Evolutionary conservation across 2,113 vertebrate species (phyloP), one percentile per base, ranked within the genome.

Genomic region (Aythya baeri): DNA sequence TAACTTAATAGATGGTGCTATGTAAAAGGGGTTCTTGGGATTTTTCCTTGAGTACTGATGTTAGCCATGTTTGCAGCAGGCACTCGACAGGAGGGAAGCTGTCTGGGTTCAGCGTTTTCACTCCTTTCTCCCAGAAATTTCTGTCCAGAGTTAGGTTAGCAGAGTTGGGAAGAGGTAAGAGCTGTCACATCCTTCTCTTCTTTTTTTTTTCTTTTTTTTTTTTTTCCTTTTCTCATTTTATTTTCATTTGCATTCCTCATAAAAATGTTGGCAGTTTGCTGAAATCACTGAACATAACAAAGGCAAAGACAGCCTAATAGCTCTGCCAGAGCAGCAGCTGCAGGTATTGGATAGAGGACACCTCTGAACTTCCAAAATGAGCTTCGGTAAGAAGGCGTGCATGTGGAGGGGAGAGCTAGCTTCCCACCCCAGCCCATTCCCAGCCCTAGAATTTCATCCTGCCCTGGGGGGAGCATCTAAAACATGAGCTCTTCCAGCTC

Each of bases 251-350:
- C 17, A 83, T 89, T 93, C 50, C 44, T 85, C 49, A 66, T 38
- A 32, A 81, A 93, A 93, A 65, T 2, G 4, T 22, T 73, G 74
- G 38, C 66, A 74, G 41, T 87, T 91, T 76, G 26, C 75, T 85
- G 77, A 87, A 92, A 89, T 79, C 29, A 49, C 52, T 76, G 77
- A 78, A 63, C 65, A 25, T 23, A 95, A 85, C 72, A 86, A 90
- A 94, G 73, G 76, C 88, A 88, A 86, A 93, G 65, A 22, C 88
- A 94, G 65, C 11, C 49, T 41, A 82, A 52, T 15, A 50, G 59
- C 61, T 41, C 88, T 92, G 91, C 87, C 95, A 94, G 79, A 91
- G 84, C 74, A 91, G 81, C 91, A 89, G 91, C 91, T 94, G 93
- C 78, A 92, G 93, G 81, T 94, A 70, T 18, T 87, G 93, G 81